A percentile compares a stretch with the other conserved stretches of the same genome.
phyloP scores from a whole-genome alignment of 1,140 invertebrate genomes.

The Pseudomyrmex dendroicus region DNA sequence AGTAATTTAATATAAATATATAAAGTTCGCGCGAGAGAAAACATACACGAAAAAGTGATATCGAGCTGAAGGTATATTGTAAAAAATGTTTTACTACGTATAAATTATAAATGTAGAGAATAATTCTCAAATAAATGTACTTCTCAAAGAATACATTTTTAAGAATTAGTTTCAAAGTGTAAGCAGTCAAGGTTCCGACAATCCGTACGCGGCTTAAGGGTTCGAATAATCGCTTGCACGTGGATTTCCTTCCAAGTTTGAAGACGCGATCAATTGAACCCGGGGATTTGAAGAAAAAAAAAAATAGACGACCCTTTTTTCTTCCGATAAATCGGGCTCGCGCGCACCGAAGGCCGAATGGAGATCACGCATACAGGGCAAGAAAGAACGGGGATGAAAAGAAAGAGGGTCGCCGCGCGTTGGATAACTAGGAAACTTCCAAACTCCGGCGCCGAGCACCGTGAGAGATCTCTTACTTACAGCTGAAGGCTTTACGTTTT shows the following conservation, averaged over 20 bases:
- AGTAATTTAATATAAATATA: too few species aligned
- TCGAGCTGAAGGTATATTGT: too few species aligned
- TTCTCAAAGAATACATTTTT: too few species aligned
- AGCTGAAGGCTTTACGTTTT: conserved; percentile 41
- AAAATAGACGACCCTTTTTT: conserved; percentile 42
- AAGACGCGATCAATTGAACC: conserved; percentile 28
- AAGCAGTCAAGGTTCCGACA: background rate
- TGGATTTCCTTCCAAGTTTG: conserved; percentile 10
- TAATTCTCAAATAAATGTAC: too few species aligned
- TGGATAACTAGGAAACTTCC: conserved; percentile 65
- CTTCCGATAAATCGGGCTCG: conserved; percentile 37
- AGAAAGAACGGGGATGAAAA: background rate
- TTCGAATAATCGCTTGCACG: conserved; percentile 27
- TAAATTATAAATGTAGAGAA: too few species aligned
- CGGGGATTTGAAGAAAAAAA: conserved; percentile 31
- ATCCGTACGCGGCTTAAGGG: conserved; percentile 27
- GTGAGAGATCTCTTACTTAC: conserved; percentile 61
- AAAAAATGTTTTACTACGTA: too few species aligned
- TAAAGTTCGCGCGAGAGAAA: too few species aligned
- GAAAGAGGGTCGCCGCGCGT: background rate
- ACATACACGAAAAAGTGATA: too few species aligned
- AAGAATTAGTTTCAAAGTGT: conserved; percentile 3
- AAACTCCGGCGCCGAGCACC: conserved; percentile 31
- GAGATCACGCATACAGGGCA: background rate
- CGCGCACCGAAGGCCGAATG: background rate